phyloP scores from a whole-genome alignment of 2,113 vertebrate genomes.

The Tachysurus vachellii region DNA sequence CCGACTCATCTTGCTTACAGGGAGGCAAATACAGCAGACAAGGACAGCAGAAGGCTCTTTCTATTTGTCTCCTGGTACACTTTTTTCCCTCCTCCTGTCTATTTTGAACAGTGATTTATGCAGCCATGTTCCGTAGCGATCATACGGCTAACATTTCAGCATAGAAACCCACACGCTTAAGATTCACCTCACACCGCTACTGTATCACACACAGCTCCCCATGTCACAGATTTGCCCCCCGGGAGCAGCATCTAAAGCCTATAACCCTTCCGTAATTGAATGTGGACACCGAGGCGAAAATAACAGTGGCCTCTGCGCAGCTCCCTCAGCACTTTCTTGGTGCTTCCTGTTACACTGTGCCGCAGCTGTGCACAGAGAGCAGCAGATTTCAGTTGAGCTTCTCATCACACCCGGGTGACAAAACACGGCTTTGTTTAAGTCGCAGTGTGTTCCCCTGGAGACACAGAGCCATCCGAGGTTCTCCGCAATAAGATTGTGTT shows the following conservation, averaged over 20 bases:
- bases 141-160: neutral
- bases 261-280: constrained; percentile 47
- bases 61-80: neutral
- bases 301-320: constrained; percentile 16
- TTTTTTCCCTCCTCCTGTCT: neutral
- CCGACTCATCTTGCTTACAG: constrained; percentile 13
- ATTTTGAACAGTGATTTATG: constrained; percentile 3
- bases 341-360: neutral
- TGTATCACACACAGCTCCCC: neutral
- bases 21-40: constrained; percentile 25
- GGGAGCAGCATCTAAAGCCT: constrained; percentile 40
- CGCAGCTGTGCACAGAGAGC: neutral
- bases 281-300: constrained; percentile 39
- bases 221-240: neutral
- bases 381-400: neutral
- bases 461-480: neutral
- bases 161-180: neutral
- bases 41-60: constrained; percentile 1
- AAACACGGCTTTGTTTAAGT: constrained; percentile 21
- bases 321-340: constrained; percentile 24
- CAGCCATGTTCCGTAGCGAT: neutral
- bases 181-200: constrained; percentile 15
- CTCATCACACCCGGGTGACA: constrained; percentile 32
- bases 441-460: neutral
- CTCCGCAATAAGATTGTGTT: neutral